Base-by-base conservation (phyloP, 2,888 invertebrate species). In the Caenorhabditis sulstoni region DNA sequence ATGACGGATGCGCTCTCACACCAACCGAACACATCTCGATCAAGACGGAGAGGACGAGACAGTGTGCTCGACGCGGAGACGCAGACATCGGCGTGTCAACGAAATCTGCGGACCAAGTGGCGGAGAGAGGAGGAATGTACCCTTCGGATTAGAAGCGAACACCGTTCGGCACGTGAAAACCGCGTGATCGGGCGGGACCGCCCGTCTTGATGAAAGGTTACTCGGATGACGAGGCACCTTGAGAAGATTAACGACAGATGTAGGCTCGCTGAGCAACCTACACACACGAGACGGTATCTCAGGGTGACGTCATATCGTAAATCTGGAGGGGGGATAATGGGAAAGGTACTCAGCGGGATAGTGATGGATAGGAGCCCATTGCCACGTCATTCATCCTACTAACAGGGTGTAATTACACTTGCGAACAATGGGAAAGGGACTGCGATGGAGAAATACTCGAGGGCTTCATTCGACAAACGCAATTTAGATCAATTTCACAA, bases 1-100 rank as follows among this genome's bases (percentile, higher is more conserved):
- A 55, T 55, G 55, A 55, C 55, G 37, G 55, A 55, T 55, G 55
- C 55, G 37, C 55, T 29, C 29, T 55, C 55, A 55, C 55, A 55
- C 55, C 55, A 55, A 37, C 16, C n/a, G 55, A 55, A 55, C 39
- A 57, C 57, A 22, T 57, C 37, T 22, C 57, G 41, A 41, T 41
- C 57, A 57, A 39, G 41, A 57, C 29, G 29, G 7, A 3, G 29
- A 29, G 29, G 41, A 8, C 39, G 57, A 57, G 41, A 44, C 16
- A 57, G 41, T 41, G 57, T 12, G 22, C 20, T 9, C 8, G 1
- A 0, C 5, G 20, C 12, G 14, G 57, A 57, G 57, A 57, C 57
- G 41, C 57, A 57, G 57, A n/a, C 7, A n/a, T 7, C 35, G 20
- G n/a, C 55, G 37, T 57, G 57, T 57, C 57, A 57, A 57, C 57